phyloP scores from a whole-genome alignment of 2,797 vertebrate species.

The Mormyrus hasselquistii region DNA sequence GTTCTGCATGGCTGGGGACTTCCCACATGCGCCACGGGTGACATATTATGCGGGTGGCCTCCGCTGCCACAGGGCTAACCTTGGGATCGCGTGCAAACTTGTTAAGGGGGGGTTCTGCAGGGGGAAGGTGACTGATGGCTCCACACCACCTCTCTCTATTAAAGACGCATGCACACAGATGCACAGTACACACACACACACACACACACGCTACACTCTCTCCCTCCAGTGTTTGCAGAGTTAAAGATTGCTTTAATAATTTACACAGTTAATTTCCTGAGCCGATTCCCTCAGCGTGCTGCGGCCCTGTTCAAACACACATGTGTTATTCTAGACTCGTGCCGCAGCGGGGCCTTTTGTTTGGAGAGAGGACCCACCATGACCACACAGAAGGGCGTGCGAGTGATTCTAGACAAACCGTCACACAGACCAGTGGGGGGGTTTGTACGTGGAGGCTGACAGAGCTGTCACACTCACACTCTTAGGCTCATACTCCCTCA shows the following conservation, averaged over 20 bases:
- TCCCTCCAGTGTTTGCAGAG: conserved; percentile 56
- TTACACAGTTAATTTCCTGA: conserved; percentile 67
- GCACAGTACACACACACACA: neutral
- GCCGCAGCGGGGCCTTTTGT: conserved; percentile 42
- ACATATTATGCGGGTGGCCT: conserved; percentile 35
- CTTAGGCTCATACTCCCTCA: neutral
- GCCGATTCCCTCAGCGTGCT: conserved; percentile 45
- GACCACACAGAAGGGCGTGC: conserved; percentile 39
- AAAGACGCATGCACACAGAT: conserved; percentile 17
- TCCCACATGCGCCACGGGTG: conserved; percentile 11
- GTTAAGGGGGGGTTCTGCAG: conserved; percentile 39
- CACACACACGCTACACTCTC: conserved; percentile 29
- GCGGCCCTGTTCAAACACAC: conserved; percentile 60
- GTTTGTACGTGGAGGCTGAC: conserved; percentile 39
- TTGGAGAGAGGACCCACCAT: conserved; percentile 50
- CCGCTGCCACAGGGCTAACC: conserved; percentile 37
- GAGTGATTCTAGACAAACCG: conserved; percentile 48
- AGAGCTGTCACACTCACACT: neutral
- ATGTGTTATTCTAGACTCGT: conserved; percentile 23
- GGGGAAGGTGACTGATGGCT: conserved; percentile 43
- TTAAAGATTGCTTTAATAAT: conserved; percentile 68
- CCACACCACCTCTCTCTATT: conserved; percentile 34
- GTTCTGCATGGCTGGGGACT: neutral
- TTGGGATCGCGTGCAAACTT: conserved; percentile 44
- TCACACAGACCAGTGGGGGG: conserved; percentile 52